Percentiles rank a stretch among this genome's conserved stretches.
Evolutionary conservation across 2,888 invertebrate genomes (phyloP).

Genomic region (Drosophila lutescens): DNA sequence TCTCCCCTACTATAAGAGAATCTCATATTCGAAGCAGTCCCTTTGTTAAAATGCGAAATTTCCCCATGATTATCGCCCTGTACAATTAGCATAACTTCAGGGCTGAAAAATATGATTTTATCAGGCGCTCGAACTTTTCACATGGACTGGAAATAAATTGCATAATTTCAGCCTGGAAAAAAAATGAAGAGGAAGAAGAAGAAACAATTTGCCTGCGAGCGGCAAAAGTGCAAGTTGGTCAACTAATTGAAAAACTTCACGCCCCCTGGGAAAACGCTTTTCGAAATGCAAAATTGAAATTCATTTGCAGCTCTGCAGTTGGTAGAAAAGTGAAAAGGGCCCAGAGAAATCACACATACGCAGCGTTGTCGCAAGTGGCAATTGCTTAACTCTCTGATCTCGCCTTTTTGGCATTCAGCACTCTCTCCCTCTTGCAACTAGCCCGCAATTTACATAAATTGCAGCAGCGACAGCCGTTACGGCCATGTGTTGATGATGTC

Average conservation of each 20-base stretch:
- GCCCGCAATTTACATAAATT: constrained; percentile 62
- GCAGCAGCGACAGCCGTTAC: constrained; percentile 27
- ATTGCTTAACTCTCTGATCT: constrained; percentile 43
- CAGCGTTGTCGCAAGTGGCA: constrained; percentile 45
- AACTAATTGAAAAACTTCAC: constrained; percentile 63
- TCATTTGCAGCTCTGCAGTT: constrained; percentile 54
- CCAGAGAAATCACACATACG: constrained; percentile 52
- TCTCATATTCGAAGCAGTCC: constrained; percentile 1
- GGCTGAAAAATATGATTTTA: constrained; percentile 16
- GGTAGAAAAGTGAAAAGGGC: constrained; percentile 12
- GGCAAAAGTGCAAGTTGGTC: constrained; percentile 54
- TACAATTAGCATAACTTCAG: constrained; percentile 29
- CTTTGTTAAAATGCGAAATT: neutral
- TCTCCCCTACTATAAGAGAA: neutral
- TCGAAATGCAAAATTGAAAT: constrained; percentile 52
- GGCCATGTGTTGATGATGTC: constrained; percentile 61
- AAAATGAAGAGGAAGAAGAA: neutral
- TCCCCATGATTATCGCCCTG: constrained; percentile 14
- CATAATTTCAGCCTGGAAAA: constrained; percentile 29
- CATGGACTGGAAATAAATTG: constrained; percentile 24
- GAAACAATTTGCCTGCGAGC: constrained; percentile 32
- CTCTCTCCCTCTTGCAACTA: constrained; percentile 18
- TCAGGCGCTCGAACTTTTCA: constrained; percentile 13
- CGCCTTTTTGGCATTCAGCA: constrained; percentile 9
- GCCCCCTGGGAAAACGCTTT: constrained; percentile 17